Evolutionary conservation across 2,888 invertebrate genomes (phyloP).

Genomic region (Halictus quadricinctus): DNA sequence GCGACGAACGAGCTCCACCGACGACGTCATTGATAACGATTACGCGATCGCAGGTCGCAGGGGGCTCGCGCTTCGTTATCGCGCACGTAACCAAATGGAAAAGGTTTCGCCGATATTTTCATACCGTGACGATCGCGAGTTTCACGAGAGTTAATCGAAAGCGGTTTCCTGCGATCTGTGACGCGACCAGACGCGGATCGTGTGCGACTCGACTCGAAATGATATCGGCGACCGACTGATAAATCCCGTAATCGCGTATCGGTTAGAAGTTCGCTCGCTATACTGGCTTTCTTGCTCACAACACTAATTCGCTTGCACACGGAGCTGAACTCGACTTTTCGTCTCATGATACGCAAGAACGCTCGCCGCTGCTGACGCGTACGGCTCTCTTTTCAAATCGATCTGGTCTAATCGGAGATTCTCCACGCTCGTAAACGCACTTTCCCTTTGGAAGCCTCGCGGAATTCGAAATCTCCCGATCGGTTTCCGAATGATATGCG

Average conservation of each 20-base stretch:
- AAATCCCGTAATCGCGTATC: slow-evolving; percentile 63
- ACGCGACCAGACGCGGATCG: slow-evolving; percentile 29
- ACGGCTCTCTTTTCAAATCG: neutral
- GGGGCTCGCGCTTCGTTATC: neutral
- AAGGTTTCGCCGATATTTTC: neutral
- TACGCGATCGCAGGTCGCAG: neutral
- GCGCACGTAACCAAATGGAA: neutral
- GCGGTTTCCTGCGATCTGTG: neutral
- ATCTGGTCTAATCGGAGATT: neutral
- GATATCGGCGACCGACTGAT: slow-evolving; percentile 69
- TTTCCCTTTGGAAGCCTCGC: neutral
- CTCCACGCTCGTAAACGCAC: neutral
- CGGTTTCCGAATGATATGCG: neutral
- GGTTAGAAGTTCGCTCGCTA: slow-evolving; percentile 22
- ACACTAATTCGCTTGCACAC: slow-evolving; percentile 57
- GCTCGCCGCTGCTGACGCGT: neutral
- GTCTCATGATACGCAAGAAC: neutral
- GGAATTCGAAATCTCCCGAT: neutral
- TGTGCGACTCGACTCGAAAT: slow-evolving; percentile 49
- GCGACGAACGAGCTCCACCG: neutral
- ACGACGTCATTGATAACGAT: slow-evolving; percentile 10
- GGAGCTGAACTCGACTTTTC: neutral
- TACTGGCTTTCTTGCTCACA: slow-evolving; percentile 70
- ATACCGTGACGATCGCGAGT: neutral
- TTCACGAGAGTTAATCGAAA: neutral